Evolutionary conservation across 2,888 invertebrate genomes (phyloP), one percentile per base, ranked within the genome.

Genomic region (Acanthosepion lycidas): DNA sequence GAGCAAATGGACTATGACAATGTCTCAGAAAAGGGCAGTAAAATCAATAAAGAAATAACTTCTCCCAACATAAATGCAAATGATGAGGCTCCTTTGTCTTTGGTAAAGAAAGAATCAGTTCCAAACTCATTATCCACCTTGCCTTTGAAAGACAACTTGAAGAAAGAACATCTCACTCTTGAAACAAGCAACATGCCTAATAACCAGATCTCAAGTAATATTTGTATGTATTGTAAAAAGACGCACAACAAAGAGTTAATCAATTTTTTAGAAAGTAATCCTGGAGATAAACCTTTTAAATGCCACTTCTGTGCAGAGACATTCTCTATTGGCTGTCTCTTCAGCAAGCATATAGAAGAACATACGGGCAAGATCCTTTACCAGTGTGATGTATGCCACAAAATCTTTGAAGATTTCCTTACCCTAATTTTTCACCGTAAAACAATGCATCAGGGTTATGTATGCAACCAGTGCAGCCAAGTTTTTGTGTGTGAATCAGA

Each of bases 331-430:
- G 93, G 93, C 18, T 93, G 93, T 49, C 93, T 93, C 26, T 93
- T 93, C 93, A 93, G 48, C 28, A 93, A 53, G 53, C 93, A 93
- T 6, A 23, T 93, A 26, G 49, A 93, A n/a, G 26, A 53, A 3
- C 93, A 93, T 53, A 53, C 49, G 23, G 93, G 93, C 51, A 23
- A 53, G 6, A 93, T 51, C 93, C 93, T 93, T 28, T 93, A 93
- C 53, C 93, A 93, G 49, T 93, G 93, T 26, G 93, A 93, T 18
- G n/a, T 93, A n/a, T 93, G 93, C 49, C 51, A n/a, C 9, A 49
- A 8, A n/a, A 51, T 93, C 8, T 93, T 93, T 49, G 93, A 93
- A 33, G n/a, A 93, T 28, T 93, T 93, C 15, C 93, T 93, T 9
- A n/a, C 93, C 4, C n/a, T 93, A 28, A 53, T 93, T 3, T 93